Percentiles rank a stretch among this genome's conserved stretches.
Evolutionary conservation across 2,888 invertebrate species (phyloP).

Genomic region (Phyto melanocephala): DNA sequence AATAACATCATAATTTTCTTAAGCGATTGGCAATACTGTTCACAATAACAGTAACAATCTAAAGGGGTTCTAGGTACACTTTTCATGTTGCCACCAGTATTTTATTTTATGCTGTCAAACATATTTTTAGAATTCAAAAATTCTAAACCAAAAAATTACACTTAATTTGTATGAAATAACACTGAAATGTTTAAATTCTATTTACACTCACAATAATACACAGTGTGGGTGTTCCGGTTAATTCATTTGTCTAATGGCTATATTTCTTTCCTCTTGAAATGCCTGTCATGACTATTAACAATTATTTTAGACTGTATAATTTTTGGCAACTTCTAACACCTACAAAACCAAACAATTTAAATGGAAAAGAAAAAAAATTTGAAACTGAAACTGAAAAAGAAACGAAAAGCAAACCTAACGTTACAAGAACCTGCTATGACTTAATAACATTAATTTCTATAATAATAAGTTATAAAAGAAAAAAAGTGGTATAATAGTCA

Average conservation of each 20-base stretch:
- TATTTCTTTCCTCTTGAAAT: not conserved
- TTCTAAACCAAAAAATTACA: too few relatives aligned
- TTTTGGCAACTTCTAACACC: conserved; percentile 25
- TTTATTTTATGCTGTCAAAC: too few relatives aligned
- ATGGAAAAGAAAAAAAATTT: not conserved
- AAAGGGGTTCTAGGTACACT: too few relatives aligned
- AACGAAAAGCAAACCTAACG: not conserved
- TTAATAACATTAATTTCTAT: conserved; percentile 25
- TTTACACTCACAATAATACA: too few relatives aligned
- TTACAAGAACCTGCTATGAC: not conserved
- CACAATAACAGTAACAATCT: too few relatives aligned
- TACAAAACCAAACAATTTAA: not conserved
- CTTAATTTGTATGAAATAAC: too few relatives aligned
- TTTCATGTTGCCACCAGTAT: too few relatives aligned
- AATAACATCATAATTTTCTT: too few relatives aligned
- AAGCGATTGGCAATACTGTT: too few relatives aligned
- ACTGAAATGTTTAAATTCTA: not conserved
- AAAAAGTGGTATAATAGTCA: not conserved
- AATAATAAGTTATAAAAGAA: conserved; percentile 19
- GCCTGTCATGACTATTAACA: not conserved
- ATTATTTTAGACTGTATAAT: not conserved
- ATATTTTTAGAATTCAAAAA: too few relatives aligned
- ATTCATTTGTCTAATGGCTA: not conserved
- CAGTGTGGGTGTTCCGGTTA: not conserved
- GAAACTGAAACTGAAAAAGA: not conserved